phyloP scores from a whole-genome alignment of 2,797 vertebrate species.

The Limosa lapponica region DNA sequence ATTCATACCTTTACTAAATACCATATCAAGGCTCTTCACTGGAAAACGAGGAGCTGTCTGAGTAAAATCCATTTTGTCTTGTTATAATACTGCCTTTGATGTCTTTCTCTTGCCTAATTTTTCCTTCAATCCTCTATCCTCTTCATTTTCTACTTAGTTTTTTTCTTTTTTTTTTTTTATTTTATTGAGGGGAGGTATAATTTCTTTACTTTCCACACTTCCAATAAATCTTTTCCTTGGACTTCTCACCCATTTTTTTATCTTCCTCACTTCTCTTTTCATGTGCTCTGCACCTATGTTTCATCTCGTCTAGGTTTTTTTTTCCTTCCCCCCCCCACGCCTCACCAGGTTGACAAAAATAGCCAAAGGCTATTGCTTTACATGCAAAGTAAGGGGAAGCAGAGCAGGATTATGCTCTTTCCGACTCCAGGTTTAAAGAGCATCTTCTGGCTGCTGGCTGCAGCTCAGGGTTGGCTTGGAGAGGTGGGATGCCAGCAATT shows the following conservation, averaged over 20 bases:
- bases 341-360: neutral
- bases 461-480: neutral
- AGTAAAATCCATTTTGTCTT: neutral
- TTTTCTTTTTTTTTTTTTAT: neutral
- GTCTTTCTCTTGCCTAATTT: neutral
- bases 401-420: neutral
- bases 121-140: neutral
- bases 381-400: neutral
- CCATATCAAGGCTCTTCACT: neutral
- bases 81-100: neutral
- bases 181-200: rapidly evolving
- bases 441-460: neutral
- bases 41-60: neutral
- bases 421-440: neutral
- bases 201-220: neutral
- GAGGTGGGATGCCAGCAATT: neutral
- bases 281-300: neutral
- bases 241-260: neutral
- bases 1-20: neutral
- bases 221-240: neutral
- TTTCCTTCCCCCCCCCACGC: neutral
- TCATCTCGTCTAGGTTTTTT: neutral
- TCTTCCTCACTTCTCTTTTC: neutral
- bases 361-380: neutral
- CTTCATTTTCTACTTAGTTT: neutral